Percentiles rank a stretch among this genome's conserved stretches.
phyloP scores from a whole-genome alignment of 2,797 vertebrate genomes.

The Pangasius sanitwongsei region DNA sequence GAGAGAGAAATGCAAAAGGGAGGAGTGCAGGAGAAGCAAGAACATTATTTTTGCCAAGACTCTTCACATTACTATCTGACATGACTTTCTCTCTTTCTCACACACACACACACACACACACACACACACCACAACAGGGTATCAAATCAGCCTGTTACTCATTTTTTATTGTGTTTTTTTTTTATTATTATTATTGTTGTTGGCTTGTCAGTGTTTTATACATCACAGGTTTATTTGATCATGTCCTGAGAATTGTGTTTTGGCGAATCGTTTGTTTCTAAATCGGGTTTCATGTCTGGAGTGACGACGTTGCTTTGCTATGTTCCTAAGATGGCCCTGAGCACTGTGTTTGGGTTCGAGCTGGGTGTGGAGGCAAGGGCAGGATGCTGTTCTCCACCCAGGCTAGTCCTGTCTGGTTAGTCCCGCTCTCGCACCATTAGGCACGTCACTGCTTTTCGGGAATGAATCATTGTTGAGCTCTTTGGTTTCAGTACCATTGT shows the following conservation, averaged over 20 bases:
- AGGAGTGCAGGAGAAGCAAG: conserved; percentile 22
- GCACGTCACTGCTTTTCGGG: background rate
- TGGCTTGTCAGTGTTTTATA: background rate
- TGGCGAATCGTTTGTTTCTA: background rate
- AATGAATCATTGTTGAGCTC: background rate
- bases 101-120: conserved; percentile 25
- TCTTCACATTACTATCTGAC: conserved; percentile 50
- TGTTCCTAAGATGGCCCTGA: background rate
- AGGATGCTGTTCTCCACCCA: background rate
- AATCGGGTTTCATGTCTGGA: background rate
- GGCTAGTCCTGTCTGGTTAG: conserved; percentile 4
- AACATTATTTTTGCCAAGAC: conserved; percentile 42
- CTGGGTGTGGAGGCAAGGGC: conserved; percentile 17
- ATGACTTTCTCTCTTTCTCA: conserved; percentile 17
- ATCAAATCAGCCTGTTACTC: conserved; percentile 3
- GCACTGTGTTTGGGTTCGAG: conserved; percentile 29
- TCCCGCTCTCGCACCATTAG: background rate
- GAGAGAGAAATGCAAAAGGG: conserved; percentile 14
- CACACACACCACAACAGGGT: conserved; percentile 34
- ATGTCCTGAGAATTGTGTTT: conserved; percentile 1
- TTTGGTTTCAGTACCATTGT: background rate
- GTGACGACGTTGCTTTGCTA: background rate
- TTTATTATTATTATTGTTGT: background rate
- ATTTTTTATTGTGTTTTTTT: conserved; percentile 9
- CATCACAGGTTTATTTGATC: background rate